Base-by-base conservation (phyloP, 35 echinoderm and acorn worm species). In the Apostichopus californicus region DNA sequence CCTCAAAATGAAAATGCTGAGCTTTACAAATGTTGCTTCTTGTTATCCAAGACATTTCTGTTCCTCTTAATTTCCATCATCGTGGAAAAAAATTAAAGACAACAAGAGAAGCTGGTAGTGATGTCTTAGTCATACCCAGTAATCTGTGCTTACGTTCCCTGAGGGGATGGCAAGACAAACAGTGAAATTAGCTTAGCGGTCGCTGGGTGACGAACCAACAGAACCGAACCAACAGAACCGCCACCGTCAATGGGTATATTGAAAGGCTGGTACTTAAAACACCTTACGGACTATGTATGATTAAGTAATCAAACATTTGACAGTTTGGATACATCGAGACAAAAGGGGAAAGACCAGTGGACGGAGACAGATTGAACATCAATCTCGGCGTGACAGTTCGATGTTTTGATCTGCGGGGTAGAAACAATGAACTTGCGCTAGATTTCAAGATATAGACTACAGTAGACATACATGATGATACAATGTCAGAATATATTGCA, bases 221-320 rank as follows among this genome's bases (percentile, higher is more conserved):
- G 81, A 59, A 23, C 26, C 81, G 56, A 85, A 85, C 81, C 55
- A 59, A 59, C 55, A 21, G 81, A 59, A 28, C 15, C 20, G 7
- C n/a, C 71, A 23, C 15, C 20, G 7, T 75, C 71, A 23, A 22
- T 85, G 81, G 81, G 5, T 85, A 55, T 58, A 23, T 85, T 58
- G 15, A 23, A 23, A 17, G 6, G n/a, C 55, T 85, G 81, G 6
- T 85, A 85, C 55, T 85, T 85, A 59, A 23, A 85, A 85, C 55
- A 85, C 54, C 81, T 57, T 85, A 85, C 57, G 81, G 81, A 85
- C 81, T 85, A 56, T 85, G 81, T 85, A 85, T 85, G 81, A 85
- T 85, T 85, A 85, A 85, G 55, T 85, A 85, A 85, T 85, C 81
- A 85, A 57, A 85, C 55, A 21, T 85, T 17, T 85, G 81, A 85